A percentile compares a stretch with the other conserved stretches of the same genome.
Evolutionary conservation across 2,888 invertebrate genomes (phyloP).

Genomic region (Lycaena phlaeas): DNA sequence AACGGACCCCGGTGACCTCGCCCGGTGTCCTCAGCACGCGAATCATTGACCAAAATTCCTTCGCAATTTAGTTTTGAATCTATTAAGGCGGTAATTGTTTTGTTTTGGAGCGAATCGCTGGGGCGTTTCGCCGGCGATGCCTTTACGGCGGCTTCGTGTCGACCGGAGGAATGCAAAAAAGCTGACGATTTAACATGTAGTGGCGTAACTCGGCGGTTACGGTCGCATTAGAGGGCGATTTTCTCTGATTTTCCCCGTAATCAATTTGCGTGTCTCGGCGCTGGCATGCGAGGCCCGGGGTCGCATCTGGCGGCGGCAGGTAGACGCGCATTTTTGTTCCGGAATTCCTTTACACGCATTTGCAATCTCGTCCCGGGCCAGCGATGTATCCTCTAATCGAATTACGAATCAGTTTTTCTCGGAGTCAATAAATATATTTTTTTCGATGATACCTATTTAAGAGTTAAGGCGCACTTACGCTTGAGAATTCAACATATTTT

Average conservation of each 20-base stretch:
- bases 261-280: constrained; percentile 55
- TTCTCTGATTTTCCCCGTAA: constrained; percentile 67
- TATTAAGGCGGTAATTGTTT: constrained; percentile 9
- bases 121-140: constrained; percentile 23
- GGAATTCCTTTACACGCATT: constrained; percentile 65
- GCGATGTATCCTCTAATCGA: constrained; percentile 11
- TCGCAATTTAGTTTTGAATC: constrained; percentile 15
- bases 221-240: constrained; percentile 50
- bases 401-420: constrained; percentile 15
- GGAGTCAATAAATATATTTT: constrained; percentile 9
- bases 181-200: constrained; percentile 40
- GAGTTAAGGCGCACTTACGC: too few relatives aligned
- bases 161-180: constrained; percentile 48
- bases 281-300: constrained; percentile 34
- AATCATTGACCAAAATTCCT: constrained; percentile 40
- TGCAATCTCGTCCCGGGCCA: constrained; percentile 51
- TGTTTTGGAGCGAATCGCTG: neutral
- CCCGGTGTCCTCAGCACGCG: constrained; percentile 44
- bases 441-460: neutral
- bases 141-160: constrained; percentile 22
- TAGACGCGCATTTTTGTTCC: constrained; percentile 63
- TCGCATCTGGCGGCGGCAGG: constrained; percentile 49
- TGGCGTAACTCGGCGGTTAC: constrained; percentile 36
- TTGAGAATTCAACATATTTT: neutral
- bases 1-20: constrained; percentile 54